A percentile compares a stretch with the other conserved stretches of the same genome.
Conservation (phyloP, 2,888 invertebrate genomes). For the Halictus quadricinctus region DNA sequence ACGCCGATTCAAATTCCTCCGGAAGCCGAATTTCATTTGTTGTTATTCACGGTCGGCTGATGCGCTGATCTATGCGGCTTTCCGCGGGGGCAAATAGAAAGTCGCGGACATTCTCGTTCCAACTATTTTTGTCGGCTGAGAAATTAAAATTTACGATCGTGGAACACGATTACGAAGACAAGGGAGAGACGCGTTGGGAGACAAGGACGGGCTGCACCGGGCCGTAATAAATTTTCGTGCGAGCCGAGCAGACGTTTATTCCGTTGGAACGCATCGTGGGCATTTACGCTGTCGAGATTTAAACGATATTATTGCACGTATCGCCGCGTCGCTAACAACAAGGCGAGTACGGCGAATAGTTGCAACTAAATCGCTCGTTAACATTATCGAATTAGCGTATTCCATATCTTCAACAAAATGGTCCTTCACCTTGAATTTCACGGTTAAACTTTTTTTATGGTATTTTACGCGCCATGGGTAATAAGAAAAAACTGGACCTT, state of each 20-base stretch:
- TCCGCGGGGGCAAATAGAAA: neutral
- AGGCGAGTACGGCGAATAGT: neutral
- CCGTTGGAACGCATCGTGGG: conserved; percentile 8
- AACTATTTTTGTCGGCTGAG: neutral
- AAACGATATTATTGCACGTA: neutral
- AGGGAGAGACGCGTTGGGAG: neutral
- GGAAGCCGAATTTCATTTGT: conserved; percentile 24
- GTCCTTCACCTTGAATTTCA: too few relatives aligned
- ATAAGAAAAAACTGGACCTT: too few relatives aligned
- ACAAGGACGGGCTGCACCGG: conserved; percentile 5
- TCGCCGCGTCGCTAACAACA: neutral
- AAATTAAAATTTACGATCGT: conserved; percentile 46
- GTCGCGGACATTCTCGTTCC: neutral
- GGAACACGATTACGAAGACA: conserved; percentile 16
- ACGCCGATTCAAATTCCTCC: conserved; percentile 5
- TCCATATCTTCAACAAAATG: too few relatives aligned
- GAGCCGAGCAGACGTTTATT: conserved; percentile 28
- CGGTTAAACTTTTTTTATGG: too few relatives aligned
- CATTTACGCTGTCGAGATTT: conserved; percentile 19
- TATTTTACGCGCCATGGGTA: too few relatives aligned
- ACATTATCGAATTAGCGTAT: neutral
- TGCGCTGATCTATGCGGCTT: conserved; percentile 24
- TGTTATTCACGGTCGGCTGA: conserved; percentile 10
- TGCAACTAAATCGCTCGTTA: neutral
- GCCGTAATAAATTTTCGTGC: conserved; percentile 23